Evolutionary conservation across 2,113 vertebrate species (phyloP).

Genomic region (Noturus placidus): DNA sequence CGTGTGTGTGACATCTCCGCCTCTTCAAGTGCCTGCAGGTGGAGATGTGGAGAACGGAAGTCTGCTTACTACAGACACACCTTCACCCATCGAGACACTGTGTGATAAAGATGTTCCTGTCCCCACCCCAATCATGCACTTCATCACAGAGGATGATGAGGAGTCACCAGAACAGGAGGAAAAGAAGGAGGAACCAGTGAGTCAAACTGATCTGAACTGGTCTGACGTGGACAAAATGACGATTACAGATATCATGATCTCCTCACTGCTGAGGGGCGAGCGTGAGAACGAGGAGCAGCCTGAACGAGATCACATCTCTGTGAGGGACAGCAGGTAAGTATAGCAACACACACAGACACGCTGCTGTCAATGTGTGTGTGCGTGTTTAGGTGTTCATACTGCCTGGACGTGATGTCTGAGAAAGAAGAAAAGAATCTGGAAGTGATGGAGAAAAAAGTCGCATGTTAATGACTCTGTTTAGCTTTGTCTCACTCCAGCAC

Average conservation of each 20-base stretch:
- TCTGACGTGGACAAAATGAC: background rate
- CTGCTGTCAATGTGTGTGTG: background rate
- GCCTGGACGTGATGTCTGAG: background rate
- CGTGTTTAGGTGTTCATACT: background rate
- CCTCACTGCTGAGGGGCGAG: background rate
- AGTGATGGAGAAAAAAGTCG: background rate
- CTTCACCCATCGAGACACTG: background rate
- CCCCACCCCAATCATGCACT: background rate
- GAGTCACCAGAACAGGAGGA: background rate
- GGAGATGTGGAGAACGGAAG: background rate
- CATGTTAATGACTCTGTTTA: background rate
- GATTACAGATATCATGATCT: background rate
- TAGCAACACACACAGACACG: background rate
- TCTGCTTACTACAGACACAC: background rate
- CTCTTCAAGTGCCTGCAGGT: background rate
- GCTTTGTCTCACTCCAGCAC: background rate
- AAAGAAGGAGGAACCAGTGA: background rate
- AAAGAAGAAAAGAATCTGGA: background rate
- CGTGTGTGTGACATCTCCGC: background rate
- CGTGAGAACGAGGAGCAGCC: background rate
- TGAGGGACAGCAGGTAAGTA: conserved; percentile 2
- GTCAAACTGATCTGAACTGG: background rate
- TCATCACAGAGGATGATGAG: conserved; percentile 25
- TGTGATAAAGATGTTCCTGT: background rate
- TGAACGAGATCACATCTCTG: background rate